phyloP scores from a whole-genome alignment of 2,797 vertebrate genomes.

The Sciaenops ocellatus region DNA sequence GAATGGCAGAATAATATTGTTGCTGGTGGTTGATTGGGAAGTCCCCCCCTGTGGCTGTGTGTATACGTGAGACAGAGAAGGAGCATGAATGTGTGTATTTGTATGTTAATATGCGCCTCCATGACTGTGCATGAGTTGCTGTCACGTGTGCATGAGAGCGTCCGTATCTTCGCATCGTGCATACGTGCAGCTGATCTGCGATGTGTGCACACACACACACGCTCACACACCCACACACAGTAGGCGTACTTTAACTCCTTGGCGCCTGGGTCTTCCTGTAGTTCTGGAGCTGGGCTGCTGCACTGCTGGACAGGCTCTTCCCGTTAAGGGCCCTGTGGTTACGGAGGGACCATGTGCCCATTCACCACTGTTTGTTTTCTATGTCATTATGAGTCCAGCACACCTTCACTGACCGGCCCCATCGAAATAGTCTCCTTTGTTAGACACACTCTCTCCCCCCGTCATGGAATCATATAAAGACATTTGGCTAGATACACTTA shows the following conservation, averaged over 20 bases:
- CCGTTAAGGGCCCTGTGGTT: conserved; percentile 83
- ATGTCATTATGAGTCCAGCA: conserved; percentile 86
- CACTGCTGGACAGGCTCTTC: conserved; percentile 81
- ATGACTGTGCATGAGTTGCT: neutral
- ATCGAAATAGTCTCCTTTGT: conserved; percentile 84
- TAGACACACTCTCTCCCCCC: conserved; percentile 69
- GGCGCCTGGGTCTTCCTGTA: conserved; percentile 85
- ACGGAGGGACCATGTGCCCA: conserved; percentile 83
- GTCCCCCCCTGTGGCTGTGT: conserved; percentile 58
- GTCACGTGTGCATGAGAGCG: conserved; percentile 8
- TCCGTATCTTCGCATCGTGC: conserved; percentile 41
- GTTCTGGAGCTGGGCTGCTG: conserved; percentile 60
- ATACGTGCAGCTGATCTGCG: conserved; percentile 32
- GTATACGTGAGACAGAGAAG: conserved; percentile 9
- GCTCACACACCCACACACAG: conserved; percentile 58
- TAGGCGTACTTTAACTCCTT: conserved; percentile 81
- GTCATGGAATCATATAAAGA: conserved; percentile 82
- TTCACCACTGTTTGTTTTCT: conserved; percentile 87
- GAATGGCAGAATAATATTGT: conserved; percentile 88
- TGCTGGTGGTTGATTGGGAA: conserved; percentile 80
- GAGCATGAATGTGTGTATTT: conserved; percentile 38
- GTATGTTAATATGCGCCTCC: conserved; percentile 20
- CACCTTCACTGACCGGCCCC: conserved; percentile 79
- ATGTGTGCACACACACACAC: neutral
- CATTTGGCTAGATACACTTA: conserved; percentile 81